Evolutionary conservation across 1,140 invertebrate genomes (phyloP).

Genomic region (Eumaeus atala): DNA sequence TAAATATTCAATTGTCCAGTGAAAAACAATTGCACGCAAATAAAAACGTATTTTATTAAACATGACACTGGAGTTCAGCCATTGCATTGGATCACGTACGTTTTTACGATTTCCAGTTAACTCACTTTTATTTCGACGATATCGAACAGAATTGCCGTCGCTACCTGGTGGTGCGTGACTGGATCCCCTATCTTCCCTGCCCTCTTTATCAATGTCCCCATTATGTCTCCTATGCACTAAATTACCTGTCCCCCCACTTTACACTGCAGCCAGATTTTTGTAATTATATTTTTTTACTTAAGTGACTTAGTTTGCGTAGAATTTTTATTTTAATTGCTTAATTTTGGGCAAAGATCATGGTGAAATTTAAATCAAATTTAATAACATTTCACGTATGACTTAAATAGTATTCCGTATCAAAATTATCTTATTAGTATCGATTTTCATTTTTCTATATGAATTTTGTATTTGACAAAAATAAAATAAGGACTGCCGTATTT

Average conservation of each 20-base stretch:
- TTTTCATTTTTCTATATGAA: too few species aligned
- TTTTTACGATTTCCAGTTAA: conserved; percentile 36
- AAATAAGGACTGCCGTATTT: too few species aligned
- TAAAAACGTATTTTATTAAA: conserved; percentile 6
- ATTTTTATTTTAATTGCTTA: too few species aligned
- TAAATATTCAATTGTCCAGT: not conserved
- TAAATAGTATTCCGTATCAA: too few species aligned
- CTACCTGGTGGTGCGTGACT: conserved; percentile 41
- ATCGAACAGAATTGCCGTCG: conserved; percentile 32
- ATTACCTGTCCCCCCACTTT: conserved; percentile 16
- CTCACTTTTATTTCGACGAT: conserved; percentile 28
- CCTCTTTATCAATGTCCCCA: conserved; percentile 20
- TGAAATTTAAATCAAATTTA: too few species aligned
- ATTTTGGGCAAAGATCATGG: too few species aligned
- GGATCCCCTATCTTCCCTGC: conserved; percentile 28
- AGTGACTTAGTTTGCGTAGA: too few species aligned
- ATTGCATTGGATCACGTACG: conserved; percentile 28
- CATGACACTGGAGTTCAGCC: not conserved
- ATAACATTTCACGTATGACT: too few species aligned
- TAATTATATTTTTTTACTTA: not conserved
- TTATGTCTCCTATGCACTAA: conserved; percentile 19
- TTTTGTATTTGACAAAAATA: too few species aligned
- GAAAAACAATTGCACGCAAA: not conserved
- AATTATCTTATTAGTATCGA: too few species aligned
- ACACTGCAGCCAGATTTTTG: conserved; percentile 3